A percentile compares a stretch with the other conserved stretches of the same genome.
Conservation (phyloP, 2,888 invertebrate genomes). For the Ceraclea dissimilis region DNA sequence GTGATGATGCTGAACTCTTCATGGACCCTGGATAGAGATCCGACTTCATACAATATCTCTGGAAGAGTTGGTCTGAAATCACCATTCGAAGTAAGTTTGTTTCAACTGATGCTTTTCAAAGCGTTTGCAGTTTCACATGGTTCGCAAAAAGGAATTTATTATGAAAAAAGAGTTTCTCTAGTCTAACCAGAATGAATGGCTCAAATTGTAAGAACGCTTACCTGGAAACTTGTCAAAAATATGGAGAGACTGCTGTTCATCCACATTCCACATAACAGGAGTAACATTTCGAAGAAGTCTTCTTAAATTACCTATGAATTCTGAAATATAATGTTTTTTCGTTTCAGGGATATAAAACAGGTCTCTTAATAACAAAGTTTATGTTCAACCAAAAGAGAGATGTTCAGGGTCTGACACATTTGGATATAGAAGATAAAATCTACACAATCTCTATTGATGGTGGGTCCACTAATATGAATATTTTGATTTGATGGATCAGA, state of each 20-base stretch:
- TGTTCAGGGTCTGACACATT: constrained; percentile 59
- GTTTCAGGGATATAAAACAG: constrained; percentile 56
- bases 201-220: no score
- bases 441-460: constrained; percentile 60
- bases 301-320: no score
- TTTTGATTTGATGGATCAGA: no score
- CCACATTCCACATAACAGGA: no score
- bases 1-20: constrained; percentile 60
- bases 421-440: constrained; percentile 63
- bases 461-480: constrained; percentile 26
- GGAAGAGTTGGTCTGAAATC: constrained; percentile 58
- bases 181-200: no score
- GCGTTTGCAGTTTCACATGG: not conserved
- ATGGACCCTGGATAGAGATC: constrained; percentile 56
- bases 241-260: no score
- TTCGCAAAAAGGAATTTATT: no score
- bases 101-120: no score
- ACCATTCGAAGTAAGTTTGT: constrained; percentile 48
- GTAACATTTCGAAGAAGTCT: no score
- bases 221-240: no score
- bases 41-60: constrained; percentile 54
- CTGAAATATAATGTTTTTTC: not conserved
- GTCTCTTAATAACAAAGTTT: constrained; percentile 60
- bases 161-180: no score
- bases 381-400: constrained; percentile 55